These are phyloP conservation scores for Muscicapa adusta DNA, from an alignment of 2,113 vertebrate genomes.

Conservation along the genomic window DNA sequence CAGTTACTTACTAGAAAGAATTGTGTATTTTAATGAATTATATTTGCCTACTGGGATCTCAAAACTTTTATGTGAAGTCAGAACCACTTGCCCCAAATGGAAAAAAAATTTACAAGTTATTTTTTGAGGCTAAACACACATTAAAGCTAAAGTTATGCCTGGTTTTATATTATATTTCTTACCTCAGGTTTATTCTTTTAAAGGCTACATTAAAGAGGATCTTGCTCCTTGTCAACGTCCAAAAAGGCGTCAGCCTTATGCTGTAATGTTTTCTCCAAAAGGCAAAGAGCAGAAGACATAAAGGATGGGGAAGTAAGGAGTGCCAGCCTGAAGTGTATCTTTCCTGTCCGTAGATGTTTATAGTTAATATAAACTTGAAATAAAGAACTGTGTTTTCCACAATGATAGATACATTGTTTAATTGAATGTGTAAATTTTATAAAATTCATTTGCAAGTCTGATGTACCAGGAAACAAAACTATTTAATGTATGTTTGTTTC, in stretches of 20 bases:
- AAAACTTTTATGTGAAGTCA: neutral
- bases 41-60: neutral
- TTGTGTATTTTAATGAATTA: neutral
- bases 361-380: conserved; percentile 68
- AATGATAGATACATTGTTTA: neutral
- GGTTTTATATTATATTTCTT: neutral
- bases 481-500: conserved; percentile 69
- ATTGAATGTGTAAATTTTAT: conserved; percentile 41
- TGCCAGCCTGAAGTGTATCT: neutral
- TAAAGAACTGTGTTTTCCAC: conserved; percentile 33
- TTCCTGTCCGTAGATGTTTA: conserved; percentile 69
- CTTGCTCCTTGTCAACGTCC: conserved; percentile 78
- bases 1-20: neutral
- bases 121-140: neutral
- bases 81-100: neutral
- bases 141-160: neutral
- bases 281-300: conserved; percentile 77
- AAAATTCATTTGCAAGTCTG: conserved; percentile 14
- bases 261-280: conserved; percentile 88
- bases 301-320: neutral
- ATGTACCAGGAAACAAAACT: conserved; percentile 27
- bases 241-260: conserved; percentile 85
- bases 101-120: neutral
- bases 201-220: conserved; percentile 94
- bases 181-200: conserved; percentile 2